Percentiles rank a stretch among this genome's conserved stretches.
phyloP scores from a whole-genome alignment of 2,797 vertebrate species.

The Heteromormyrus szaboi region DNA sequence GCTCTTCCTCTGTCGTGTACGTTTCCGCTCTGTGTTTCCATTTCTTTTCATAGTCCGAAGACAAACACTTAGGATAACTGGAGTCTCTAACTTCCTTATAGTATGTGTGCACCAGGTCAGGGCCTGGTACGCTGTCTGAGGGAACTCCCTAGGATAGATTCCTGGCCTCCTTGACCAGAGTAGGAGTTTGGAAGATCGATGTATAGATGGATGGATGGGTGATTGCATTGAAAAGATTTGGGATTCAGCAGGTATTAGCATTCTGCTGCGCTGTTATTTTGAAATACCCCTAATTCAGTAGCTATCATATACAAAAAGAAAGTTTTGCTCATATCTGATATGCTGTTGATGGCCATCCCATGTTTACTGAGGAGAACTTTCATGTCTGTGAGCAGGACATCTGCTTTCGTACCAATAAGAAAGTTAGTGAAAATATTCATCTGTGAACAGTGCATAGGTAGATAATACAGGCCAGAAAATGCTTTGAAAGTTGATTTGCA shows the following conservation, averaged over 20 bases:
- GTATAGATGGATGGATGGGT: background rate
- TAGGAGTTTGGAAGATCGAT: background rate
- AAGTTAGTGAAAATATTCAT: background rate
- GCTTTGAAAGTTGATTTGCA: background rate
- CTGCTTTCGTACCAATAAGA: background rate
- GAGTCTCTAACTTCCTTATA: background rate
- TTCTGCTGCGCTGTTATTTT: background rate
- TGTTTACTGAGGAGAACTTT: background rate
- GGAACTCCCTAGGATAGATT: background rate
- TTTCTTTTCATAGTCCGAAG: background rate
- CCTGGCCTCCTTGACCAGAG: background rate
- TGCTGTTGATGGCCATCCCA: background rate
- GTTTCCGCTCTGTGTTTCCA: background rate
- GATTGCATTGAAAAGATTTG: background rate
- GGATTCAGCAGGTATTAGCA: background rate
- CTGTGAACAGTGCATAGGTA: background rate
- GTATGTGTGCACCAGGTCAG: background rate
- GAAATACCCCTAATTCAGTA: background rate
- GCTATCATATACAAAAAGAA: background rate
- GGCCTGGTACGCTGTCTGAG: background rate
- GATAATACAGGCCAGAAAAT: background rate
- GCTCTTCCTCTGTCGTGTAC: background rate
- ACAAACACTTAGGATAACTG: background rate
- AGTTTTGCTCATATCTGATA: background rate
- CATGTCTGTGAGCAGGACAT: background rate